These are phyloP conservation scores for Pipa parva DNA, from an alignment of 2,113 vertebrate genomes.

Conservation along the genomic window DNA sequence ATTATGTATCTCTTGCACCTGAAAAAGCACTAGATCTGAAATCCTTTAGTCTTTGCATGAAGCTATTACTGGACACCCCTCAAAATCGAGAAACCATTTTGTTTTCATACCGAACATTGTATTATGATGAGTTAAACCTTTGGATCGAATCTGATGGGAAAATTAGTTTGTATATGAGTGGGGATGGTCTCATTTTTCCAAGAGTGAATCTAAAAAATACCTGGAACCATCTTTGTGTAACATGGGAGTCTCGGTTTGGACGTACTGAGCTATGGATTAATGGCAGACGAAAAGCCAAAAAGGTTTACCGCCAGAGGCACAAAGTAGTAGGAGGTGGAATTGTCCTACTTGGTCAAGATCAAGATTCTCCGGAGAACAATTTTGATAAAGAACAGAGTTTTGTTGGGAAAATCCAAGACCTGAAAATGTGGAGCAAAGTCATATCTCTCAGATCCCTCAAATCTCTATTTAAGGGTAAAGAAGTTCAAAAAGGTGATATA, in stretches of 20 bases:
- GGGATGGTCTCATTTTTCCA: background rate
- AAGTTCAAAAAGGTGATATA: slow-evolving; percentile 61
- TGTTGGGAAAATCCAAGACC: slow-evolving; percentile 66
- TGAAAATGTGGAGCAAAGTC: slow-evolving; percentile 75
- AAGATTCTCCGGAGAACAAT: slow-evolving; percentile 58
- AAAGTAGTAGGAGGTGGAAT: slow-evolving; percentile 59
- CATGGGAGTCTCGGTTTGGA: slow-evolving; percentile 28
- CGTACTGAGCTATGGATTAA: slow-evolving; percentile 29
- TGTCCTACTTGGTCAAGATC: slow-evolving; percentile 64
- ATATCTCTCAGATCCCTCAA: slow-evolving; percentile 61
- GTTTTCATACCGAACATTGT: slow-evolving; percentile 24
- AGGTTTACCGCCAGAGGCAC: slow-evolving; percentile 61
- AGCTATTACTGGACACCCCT: background rate
- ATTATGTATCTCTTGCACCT: slow-evolving; percentile 2
- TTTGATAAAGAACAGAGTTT: slow-evolving; percentile 65
- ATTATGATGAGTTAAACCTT: slow-evolving; percentile 20
- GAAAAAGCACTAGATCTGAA: background rate
- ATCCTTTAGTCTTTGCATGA: slow-evolving; percentile 28
- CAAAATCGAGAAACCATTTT: slow-evolving; percentile 20
- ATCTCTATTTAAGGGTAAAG: slow-evolving; percentile 56
- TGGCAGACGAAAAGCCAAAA: background rate
- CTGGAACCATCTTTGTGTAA: slow-evolving; percentile 23
- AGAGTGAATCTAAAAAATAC: background rate
- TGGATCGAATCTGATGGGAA: slow-evolving; percentile 17
- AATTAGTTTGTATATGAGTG: slow-evolving; percentile 7